A percentile compares a stretch with the other conserved stretches of the same genome.
Conservation (phyloP, 2,797 vertebrate species). For the Florisuga fusca region DNA sequence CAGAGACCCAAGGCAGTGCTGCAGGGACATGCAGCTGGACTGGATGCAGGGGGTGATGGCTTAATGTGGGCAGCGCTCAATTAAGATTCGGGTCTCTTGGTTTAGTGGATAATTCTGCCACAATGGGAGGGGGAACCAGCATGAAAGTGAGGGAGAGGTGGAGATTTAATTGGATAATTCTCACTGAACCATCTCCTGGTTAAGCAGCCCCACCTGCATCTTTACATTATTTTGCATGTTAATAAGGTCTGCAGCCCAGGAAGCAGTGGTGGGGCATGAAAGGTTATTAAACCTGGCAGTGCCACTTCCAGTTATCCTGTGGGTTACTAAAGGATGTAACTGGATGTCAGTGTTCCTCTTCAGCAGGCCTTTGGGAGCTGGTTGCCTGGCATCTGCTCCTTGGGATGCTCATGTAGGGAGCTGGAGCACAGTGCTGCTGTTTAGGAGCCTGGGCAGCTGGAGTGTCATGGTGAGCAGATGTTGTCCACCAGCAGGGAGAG, state of each 20-base stretch:
- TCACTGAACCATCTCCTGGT: constrained; percentile 69
- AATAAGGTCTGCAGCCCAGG: constrained; percentile 32
- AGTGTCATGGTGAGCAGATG: accelerated
- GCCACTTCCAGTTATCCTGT: background rate
- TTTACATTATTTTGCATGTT: constrained; percentile 72
- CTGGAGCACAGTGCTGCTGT: background rate
- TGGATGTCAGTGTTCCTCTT: background rate
- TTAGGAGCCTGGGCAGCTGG: background rate
- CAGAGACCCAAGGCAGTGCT: background rate
- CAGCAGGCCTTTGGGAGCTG: background rate
- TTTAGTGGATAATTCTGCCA: constrained; percentile 26
- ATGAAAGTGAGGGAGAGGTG: background rate
- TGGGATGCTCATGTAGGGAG: background rate
- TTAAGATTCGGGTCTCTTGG: constrained; percentile 11
- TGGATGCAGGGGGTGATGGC: background rate
- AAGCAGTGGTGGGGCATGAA: constrained; percentile 1
- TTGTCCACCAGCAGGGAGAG: background rate
- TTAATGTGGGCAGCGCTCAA: background rate
- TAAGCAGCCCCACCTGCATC: constrained; percentile 73
- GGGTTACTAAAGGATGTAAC: background rate
- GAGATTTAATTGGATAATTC: constrained; percentile 74
- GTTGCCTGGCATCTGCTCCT: background rate
- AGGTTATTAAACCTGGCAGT: constrained; percentile 19
- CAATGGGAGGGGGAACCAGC: background rate
- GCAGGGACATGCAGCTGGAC: background rate